These are phyloP conservation scores for Dendrocincla tyrannina DNA, from an alignment of 2,797 vertebrate species.

Conservation along the genomic window DNA sequence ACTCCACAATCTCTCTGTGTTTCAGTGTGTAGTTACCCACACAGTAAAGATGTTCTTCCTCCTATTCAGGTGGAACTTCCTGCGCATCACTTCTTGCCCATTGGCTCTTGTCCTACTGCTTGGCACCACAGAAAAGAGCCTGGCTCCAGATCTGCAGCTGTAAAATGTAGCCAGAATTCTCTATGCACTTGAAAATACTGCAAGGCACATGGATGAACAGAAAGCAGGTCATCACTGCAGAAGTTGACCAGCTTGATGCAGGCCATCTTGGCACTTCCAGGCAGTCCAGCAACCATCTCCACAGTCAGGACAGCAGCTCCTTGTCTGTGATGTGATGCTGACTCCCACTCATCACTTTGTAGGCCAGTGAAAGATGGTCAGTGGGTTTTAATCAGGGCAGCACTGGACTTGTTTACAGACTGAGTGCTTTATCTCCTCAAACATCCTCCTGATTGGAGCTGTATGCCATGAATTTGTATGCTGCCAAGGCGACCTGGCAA, in stretches of 20 bases:
- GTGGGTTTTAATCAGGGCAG: neutral
- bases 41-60: neutral
- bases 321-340: neutral
- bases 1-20: neutral
- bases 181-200: neutral
- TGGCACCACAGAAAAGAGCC: neutral
- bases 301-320: neutral
- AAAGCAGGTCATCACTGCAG: neutral
- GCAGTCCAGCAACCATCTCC: neutral
- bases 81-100: neutral
- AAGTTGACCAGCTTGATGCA: neutral
- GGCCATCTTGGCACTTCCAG: neutral
- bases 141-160: neutral
- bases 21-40: too few relatives aligned
- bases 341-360: neutral
- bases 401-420: neutral
- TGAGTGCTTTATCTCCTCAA: neutral
- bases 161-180: neutral
- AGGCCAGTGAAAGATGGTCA: neutral
- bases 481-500: neutral
- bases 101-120: neutral
- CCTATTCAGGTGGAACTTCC: neutral
- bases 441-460: neutral
- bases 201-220: accelerated
- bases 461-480: neutral